Conservation (phyloP, 2,113 vertebrate genomes). For the Neotoma lepida region DNA sequence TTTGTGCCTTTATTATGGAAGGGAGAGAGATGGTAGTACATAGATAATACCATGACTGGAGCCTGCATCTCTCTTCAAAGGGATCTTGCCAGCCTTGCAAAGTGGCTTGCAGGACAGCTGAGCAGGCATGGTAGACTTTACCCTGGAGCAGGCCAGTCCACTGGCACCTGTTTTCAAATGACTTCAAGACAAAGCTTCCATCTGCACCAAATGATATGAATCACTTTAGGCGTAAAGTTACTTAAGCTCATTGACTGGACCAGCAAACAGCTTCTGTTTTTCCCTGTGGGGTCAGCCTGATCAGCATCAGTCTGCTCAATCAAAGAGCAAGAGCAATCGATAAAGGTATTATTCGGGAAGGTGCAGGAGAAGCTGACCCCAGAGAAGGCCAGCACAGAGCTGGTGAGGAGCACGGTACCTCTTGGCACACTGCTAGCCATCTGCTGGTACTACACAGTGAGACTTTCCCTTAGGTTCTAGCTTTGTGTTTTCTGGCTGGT, state of each 20-base stretch:
- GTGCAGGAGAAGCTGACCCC: background rate
- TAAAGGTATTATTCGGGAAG: slow-evolving; percentile 51
- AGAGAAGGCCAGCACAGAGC: background rate
- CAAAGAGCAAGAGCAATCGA: slow-evolving; percentile 38
- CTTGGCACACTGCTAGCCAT: background rate
- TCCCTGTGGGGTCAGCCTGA: background rate
- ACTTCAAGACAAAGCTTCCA: background rate
- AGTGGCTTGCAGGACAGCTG: background rate
- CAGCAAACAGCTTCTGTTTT: slow-evolving; percentile 31
- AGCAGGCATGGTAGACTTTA: too few species aligned
- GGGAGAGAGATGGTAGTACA: background rate
- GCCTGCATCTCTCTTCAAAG: background rate
- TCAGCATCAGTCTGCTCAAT: slow-evolving; percentile 13
- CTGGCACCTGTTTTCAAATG: background rate
- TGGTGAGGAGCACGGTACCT: background rate
- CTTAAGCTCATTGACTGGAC: background rate
- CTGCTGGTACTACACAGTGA: rapidly evolving
- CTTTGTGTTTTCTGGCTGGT: background rate
- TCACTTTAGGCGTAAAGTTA: slow-evolving; percentile 16
- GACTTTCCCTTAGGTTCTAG: background rate
- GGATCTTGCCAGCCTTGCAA: background rate
- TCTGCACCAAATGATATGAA: background rate
- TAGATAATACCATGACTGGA: too few species aligned
- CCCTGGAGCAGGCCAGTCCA: background rate
- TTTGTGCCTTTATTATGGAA: background rate